phyloP scores from a whole-genome alignment of 2,888 invertebrate species.

The Phrixothrix hirtus region DNA sequence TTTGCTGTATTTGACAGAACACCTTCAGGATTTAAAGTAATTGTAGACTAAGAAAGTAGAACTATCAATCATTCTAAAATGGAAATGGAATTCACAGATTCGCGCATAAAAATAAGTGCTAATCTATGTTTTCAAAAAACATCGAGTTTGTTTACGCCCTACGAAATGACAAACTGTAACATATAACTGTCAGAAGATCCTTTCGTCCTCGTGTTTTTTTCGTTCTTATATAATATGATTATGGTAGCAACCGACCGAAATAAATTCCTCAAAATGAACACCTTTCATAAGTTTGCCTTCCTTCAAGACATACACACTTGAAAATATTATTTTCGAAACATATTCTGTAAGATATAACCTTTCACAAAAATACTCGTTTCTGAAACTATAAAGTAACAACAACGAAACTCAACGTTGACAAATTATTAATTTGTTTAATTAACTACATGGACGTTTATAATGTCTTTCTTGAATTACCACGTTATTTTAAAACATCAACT shows the following conservation, averaged over 20 bases:
- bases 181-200: conserved; percentile 21
- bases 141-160: conserved; percentile 24
- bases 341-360: no score
- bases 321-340: no score
- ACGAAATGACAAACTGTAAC: conserved; percentile 17
- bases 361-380: no score
- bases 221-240: conserved; percentile 11
- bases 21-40: no score
- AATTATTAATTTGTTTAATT: no score
- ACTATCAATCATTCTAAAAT: conserved; percentile 11
- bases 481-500: no score
- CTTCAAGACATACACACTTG: no score
- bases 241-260: conserved; percentile 8
- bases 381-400: no score
- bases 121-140: conserved; percentile 27
- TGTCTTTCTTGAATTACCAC: no score
- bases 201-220: conserved; percentile 12
- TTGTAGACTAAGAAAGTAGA: background rate
- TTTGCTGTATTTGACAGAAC: background rate
- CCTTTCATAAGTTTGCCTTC: no score
- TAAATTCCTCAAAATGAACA: conserved; percentile 9
- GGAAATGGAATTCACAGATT: conserved; percentile 8
- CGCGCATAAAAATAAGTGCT: conserved; percentile 28
- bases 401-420: no score
- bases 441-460: no score